Base-by-base conservation (phyloP, 2,113 vertebrate species). In the Pelusios castaneus region DNA sequence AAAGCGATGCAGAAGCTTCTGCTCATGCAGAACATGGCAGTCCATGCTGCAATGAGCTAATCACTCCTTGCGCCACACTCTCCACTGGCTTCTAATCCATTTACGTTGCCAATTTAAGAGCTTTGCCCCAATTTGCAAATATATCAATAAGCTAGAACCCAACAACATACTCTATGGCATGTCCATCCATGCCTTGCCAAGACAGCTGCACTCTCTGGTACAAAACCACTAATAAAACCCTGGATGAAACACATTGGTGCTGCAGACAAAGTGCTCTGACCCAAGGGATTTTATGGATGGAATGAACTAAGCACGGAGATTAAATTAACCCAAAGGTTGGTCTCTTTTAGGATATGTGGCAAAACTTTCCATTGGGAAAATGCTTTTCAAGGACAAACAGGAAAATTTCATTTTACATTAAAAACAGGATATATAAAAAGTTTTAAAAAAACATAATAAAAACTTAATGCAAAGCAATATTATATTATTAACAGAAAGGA, bases 201-300 rank as follows among this genome's bases (percentile, higher is more conserved):
- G 63, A 38, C 19, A 38, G n/a, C 63, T 70, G 8, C n/a, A 70
- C n/a, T 70, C 9, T 21, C 63, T 38, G 17, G 80, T 55, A 54
- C 82, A 5, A 3, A 82, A 85, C 43, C 3, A 31, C 31, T 54
- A 90, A 85, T 41, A 29, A 91, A 80, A 24, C 67, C 54, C 58
- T 54, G 3, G 55, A 25, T 17, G 29, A 91, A 92, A 70, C 19
- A 38, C 43, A 56, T 0, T 9, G 56, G 92, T 93, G 87, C 58
- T 25, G 17, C 10, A 91, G 67, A 45, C 8, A 82, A 95, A n/a
- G 17, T 38, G 81, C 27, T 67, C 63, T 87, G 76, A 0, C 2
- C 52, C 45, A 88, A 58, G 49, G 83, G 85, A 31, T 55, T 31
- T 88, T 83, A 54, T 84, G 49, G 52, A 90, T 54, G 90, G 87